Evolutionary conservation across 1,140 invertebrate genomes (phyloP), one percentile per base, ranked within the genome.

Genomic region (Lucilia cuprina): DNA sequence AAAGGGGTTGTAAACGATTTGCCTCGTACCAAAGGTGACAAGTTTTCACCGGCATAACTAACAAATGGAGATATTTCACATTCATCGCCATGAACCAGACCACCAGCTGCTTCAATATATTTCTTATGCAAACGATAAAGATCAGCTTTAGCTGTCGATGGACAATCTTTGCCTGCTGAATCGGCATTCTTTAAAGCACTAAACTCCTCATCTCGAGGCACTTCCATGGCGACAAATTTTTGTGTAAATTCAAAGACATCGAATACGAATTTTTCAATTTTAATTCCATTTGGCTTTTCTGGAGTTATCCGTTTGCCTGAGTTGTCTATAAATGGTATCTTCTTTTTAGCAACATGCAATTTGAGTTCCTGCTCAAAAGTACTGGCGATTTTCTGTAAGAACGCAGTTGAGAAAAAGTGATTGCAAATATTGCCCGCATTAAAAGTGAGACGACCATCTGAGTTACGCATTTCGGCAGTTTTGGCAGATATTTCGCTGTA

Each of bases 181-280:
- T 99, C 96, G 4, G 96, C 93, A 93, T 99, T 99, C 91, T 99
- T 99, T 85, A 99, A 90, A 0, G 99, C 98, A 88, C 98, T 98
- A 90, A 99, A 99, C 91, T 99, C 99, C 84, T 96, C 95, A 86
- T 98, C 95, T 78, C 98, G 93, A 0, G 95, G 93, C 0, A 98
- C 98, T 93, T 99, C 97, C 95, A 98, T 98, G 5, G 97, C 97
- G 21, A 96, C 96, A 89, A 99, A 98, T 86, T 95, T 96, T 91
- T 96, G 94, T 0, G 97, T 94, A 91, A 98, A 98, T 87, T 96
- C 95, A 91, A 99, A 99, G 0, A 99, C 98, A 92, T 99, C 99
- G 91, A 99, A 99, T 2, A 99, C 96, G 91, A 99, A 99, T 92
- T 99, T 99, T 88, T 99, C 99, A 91, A 99, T 96, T 93, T 99